These are phyloP conservation scores for Eclectus roratus DNA, from an alignment of 2,113 vertebrate genomes.

Conservation along the genomic window DNA sequence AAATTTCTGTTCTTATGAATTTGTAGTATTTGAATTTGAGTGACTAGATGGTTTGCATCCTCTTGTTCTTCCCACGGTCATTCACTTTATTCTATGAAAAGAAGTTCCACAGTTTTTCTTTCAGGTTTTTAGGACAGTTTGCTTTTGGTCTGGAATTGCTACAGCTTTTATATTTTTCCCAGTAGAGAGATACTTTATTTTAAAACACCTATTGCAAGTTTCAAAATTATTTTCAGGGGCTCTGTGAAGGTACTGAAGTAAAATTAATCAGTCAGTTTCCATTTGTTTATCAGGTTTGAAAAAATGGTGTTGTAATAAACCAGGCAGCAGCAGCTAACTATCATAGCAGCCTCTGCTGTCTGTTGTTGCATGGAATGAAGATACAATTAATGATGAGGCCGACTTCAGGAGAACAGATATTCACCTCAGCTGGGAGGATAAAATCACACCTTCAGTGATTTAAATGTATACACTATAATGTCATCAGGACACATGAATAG, in stretches of 20 bases:
- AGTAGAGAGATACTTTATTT: not conserved
- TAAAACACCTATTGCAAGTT: not conserved
- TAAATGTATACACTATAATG: constrained; percentile 22
- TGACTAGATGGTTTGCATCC: not conserved
- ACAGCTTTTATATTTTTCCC: not conserved
- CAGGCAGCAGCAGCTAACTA: constrained; percentile 80
- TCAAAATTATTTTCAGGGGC: constrained; percentile 73
- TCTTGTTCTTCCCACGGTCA: not conserved
- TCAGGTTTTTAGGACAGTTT: not conserved
- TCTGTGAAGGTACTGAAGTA: constrained; percentile 72
- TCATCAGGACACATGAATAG: not conserved
- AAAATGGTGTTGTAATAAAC: constrained; percentile 72
- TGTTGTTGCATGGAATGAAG: constrained; percentile 34
- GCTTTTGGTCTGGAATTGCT: not conserved
- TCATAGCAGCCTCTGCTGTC: constrained; percentile 30
- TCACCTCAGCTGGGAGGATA: not conserved
- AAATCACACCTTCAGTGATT: constrained; percentile 12
- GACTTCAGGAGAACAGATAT: not conserved
- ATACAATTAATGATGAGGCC: constrained; percentile 47
- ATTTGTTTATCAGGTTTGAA: constrained; percentile 80
- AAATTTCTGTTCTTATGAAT: not conserved
- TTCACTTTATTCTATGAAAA: not conserved
- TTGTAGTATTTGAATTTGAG: not conserved
- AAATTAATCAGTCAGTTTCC: constrained; percentile 82
- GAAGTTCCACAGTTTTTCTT: not conserved